Evolutionary conservation across 2,888 invertebrate genomes (phyloP).

Genomic region (Drosophila longiperda): DNA sequence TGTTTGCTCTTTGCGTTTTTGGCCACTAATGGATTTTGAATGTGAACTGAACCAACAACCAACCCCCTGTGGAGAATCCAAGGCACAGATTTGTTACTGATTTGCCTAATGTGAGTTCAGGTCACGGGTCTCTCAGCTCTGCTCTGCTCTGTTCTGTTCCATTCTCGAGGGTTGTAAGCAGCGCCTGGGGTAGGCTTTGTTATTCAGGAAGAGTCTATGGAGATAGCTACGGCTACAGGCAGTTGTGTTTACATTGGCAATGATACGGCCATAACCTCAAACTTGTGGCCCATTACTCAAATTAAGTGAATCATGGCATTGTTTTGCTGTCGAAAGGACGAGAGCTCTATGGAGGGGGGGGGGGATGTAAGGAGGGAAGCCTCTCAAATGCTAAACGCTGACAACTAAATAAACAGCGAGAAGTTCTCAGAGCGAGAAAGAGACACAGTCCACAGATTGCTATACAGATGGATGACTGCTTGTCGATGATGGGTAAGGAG

Average conservation of each 20-base stretch:
- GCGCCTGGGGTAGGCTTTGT: conserved; percentile 69
- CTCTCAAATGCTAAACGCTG: conserved; percentile 80
- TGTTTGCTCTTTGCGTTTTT: conserved; percentile 59
- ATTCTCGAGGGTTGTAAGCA: conserved; percentile 49
- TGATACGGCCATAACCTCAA: conserved; percentile 74
- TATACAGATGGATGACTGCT: conserved; percentile 46
- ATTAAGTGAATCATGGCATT: conserved; percentile 81
- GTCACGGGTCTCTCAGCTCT: conserved; percentile 19
- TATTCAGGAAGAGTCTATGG: conserved; percentile 9
- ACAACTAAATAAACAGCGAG: conserved; percentile 83
- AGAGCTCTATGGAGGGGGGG: neutral
- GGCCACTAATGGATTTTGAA: conserved; percentile 77
- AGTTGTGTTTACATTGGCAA: conserved; percentile 75
- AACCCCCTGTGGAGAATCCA: neutral
- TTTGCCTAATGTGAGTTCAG: conserved; percentile 58
- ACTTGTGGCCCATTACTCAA: conserved; percentile 78
- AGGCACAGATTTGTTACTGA: conserved; percentile 42
- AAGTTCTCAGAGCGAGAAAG: conserved; percentile 70
- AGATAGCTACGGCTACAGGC: conserved; percentile 21
- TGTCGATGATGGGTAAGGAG: neutral
- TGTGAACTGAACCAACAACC: conserved; percentile 30
- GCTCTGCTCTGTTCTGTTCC: neutral
- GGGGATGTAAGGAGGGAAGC: conserved; percentile 53
- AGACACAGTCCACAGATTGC: conserved; percentile 25
- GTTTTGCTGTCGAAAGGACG: conserved; percentile 62